Evolutionary conservation across 1,140 invertebrate genomes (phyloP), one percentile per base, ranked within the genome.

Genomic region (Philopotamus ludificatus): DNA sequence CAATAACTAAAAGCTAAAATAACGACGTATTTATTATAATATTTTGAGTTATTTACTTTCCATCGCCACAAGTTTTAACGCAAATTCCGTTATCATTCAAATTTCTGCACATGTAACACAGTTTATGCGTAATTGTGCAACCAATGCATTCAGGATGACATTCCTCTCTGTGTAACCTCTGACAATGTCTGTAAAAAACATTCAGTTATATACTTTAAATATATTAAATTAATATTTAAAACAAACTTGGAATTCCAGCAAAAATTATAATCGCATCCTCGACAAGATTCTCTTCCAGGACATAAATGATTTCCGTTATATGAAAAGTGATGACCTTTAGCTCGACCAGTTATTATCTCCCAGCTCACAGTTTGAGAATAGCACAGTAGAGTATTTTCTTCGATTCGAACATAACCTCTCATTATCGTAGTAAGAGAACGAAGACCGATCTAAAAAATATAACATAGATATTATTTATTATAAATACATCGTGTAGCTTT

Each of bases 331-430:
- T 68, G 66, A 15, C 71, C 75, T 34, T 76, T 76, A 8, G 73
- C 75, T 4, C 76, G 76, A 3, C 76, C 76, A 1, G 82, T 80
- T 49, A 90, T 87, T 39, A 73, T 62, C 49, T 76, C 72, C 91
- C 91, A 93, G 71, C 91, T 83, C n/a, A 93, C 79, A 0, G 87
- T 88, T 42, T 85, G 77, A 2, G 87, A 80, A 73, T 88, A 91
- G 74, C 91, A 93, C 2, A 93, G 77, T 18, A 82, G 77, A 0
- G 85, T 82, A 78, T 93, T 93, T 66, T 87, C 86, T 65, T 87
- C 84, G 28, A 93, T 85, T 21, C 87, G 77, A 1, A 92, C 87
- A 10, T 80, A 81, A 1, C 90, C 91, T 41, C 85, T 79, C 34
- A 83, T 79, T 64, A 93, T 90, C 44, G 83, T 78, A 0, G 83